These are phyloP conservation scores for Portevinia maculata DNA, from an alignment of 2,888 invertebrate species.

Conservation along the genomic window DNA sequence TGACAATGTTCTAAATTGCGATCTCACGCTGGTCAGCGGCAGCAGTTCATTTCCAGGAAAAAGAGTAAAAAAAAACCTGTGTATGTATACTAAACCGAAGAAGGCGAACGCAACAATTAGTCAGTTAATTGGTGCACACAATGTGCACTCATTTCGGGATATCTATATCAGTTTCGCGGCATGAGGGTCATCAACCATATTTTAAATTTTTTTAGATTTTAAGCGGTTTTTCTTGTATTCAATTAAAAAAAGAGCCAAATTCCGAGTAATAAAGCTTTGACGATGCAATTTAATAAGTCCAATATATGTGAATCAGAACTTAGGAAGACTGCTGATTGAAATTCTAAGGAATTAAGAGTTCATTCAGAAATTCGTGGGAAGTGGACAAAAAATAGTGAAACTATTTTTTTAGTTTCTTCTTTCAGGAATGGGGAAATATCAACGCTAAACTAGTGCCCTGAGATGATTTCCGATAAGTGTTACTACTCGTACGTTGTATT, in stretches of 20 bases:
- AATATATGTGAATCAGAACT: not conserved
- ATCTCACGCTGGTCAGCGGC: not conserved
- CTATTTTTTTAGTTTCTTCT: not conserved
- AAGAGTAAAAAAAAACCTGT: slow-evolving; percentile 8
- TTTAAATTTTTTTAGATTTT: not conserved
- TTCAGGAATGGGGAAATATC: no score
- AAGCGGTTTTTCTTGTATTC: slow-evolving; percentile 9
- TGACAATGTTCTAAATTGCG: slow-evolving; percentile 20
- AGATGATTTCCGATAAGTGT: no score
- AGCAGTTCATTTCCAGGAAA: slow-evolving; percentile 29
- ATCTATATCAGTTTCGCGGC: slow-evolving; percentile 12
- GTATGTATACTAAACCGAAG: not conserved
- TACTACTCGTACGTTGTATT: no score
- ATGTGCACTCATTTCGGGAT: slow-evolving; percentile 35
- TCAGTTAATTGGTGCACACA: slow-evolving; percentile 32
- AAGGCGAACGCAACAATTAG: slow-evolving; percentile 26
- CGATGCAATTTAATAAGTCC: slow-evolving; percentile 18
- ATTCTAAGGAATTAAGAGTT: not conserved
- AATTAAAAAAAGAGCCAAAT: slow-evolving; percentile 12
- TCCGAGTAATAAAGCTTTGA: not conserved
- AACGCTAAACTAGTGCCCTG: no score
- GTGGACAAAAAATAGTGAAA: not conserved
- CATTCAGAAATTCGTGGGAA: not conserved
- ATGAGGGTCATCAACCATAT: slow-evolving; percentile 24
- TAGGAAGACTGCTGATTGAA: slow-evolving; percentile 3